Base-by-base conservation (phyloP, 1,140 invertebrate species). In the Dreissena polymorpha region DNA sequence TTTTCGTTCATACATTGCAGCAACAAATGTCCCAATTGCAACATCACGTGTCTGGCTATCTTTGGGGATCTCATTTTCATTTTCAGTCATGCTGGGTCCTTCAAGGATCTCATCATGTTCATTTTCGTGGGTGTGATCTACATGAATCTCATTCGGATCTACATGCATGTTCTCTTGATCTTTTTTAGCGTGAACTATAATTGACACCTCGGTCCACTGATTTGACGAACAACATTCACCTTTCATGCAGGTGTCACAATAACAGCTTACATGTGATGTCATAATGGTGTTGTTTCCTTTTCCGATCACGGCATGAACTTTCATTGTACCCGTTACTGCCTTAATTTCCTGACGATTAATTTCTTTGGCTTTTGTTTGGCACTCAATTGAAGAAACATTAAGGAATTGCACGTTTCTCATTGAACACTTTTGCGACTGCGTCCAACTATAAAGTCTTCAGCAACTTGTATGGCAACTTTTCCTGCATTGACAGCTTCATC, bases 291-390 rank as follows among this genome's bases (percentile, higher is more conserved):
- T 76, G 13, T 53, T 23, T n/a, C 85, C 80, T 25, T 60, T 74
- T 55, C 85, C 79, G 29, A 71, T 64, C 10, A 86, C 85, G 12
- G 81, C 70, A 70, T 86, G 85, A 18, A 86, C 21, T 25, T 86
- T 86, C 72, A 85, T 82, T 21, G 76, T 84, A 14, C 83, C 78
- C 50, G 60, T 82, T 13, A 85, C 49, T 18, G 84, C 49, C 39
- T 74, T 85, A 14, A 71, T 21, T 7, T 79, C 25, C 7, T 13
- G 53, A 12, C 10, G 7, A 68, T 16, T 65, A 14, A 69, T 13
- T 21, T 74, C 76, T 39, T 67, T 75, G 29, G 69, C 50, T 68
- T 79, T 75, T n/a, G 25, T 21, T 64, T 71, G 21, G 49, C 63
- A 81, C 8, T 70, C 65, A 16, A 50, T 18, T n/a, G 39, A 21